Base-by-base conservation (phyloP, 1,140 invertebrate genomes). In the Pinna nobilis region DNA sequence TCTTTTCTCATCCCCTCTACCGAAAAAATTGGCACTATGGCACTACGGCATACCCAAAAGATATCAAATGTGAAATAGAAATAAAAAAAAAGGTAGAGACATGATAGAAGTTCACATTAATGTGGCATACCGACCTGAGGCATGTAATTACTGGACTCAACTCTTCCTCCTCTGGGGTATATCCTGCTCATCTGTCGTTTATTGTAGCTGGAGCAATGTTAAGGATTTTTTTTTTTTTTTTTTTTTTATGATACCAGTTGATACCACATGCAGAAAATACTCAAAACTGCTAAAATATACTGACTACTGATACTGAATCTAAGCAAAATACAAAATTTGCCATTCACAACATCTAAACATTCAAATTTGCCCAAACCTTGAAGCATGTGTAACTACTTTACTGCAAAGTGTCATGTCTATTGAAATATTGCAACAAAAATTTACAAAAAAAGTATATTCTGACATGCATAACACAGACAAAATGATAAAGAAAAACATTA, bases 131-230 rank as follows among this genome's bases (percentile, higher is more conserved):
- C 88, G 88, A 97, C 96, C 92, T 99, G 98, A 74, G 98, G 98
- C 95, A 99, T 97, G 87, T 99, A 99, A 89, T 99, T 99, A 33
- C 97, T 98, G 57, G 98, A 99, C 90, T 99, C 98, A 61, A 98
- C 98, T 41, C 98, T 90, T 0, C 97, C 98, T 70, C 98, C 98
- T 90, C 98, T 99, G 1, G 98, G 98, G 90, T 99, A 99, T 84
- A 99, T 99, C 64, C 98, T 91, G 78, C 96, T 98, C 94, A 89
- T 97, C 91, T 99, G 98, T 11, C 97, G 92, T 90, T 99, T 99
- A 91, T 99, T 99, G 88, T 99, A 99, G 80, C 90, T 91, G 49
- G 49, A 57, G 35, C 5, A 49, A 61, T 67, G 61, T 71, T 65
- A 65, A 75, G 73, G 73, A 65, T 63, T 59, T 59, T 28, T 50